phyloP scores from a whole-genome alignment of 2,113 vertebrate species.

The Empidonax alnorum region DNA sequence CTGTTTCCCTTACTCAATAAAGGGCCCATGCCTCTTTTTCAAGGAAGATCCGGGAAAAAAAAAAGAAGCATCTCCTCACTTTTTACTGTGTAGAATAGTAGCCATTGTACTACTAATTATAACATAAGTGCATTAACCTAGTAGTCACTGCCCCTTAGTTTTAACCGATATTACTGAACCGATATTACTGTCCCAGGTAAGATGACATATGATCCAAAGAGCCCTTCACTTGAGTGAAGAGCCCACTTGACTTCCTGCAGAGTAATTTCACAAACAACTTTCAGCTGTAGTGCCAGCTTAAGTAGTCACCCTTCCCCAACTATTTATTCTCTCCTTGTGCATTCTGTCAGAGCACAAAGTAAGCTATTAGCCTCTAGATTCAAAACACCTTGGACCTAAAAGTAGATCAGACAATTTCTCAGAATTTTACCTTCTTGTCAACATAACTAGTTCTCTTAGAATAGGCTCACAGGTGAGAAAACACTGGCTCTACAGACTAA shows the following conservation, averaged over 20 bases:
- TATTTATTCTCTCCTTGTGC: not conserved
- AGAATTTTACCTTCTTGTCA: not conserved
- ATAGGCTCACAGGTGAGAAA: not conserved
- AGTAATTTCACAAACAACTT: conserved; percentile 5
- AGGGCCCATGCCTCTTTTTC: not conserved
- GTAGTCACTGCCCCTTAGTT: not conserved
- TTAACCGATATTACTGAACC: not conserved
- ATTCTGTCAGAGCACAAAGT: not conserved
- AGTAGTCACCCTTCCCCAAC: not conserved
- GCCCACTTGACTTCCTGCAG: conserved; percentile 7
- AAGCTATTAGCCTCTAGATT: not conserved
- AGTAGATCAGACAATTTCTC: not conserved
- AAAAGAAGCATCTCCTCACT: not conserved
- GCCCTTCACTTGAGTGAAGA: not conserved
- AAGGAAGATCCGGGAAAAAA: not conserved
- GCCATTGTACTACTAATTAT: not conserved
- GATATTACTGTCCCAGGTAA: not conserved
- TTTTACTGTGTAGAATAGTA: not conserved
- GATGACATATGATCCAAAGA: fast-evolving
- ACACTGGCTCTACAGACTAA: not conserved
- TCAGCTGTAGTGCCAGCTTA: not conserved
- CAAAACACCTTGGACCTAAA: not conserved
- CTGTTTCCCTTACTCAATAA: not conserved
- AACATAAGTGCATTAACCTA: not conserved
- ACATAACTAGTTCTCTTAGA: not conserved